Percentiles rank a stretch among this genome's conserved stretches.
These are phyloP conservation scores for Corydoras sp. DNA, from an alignment of 2,113 vertebrate species.

Conservation along the genomic window DNA sequence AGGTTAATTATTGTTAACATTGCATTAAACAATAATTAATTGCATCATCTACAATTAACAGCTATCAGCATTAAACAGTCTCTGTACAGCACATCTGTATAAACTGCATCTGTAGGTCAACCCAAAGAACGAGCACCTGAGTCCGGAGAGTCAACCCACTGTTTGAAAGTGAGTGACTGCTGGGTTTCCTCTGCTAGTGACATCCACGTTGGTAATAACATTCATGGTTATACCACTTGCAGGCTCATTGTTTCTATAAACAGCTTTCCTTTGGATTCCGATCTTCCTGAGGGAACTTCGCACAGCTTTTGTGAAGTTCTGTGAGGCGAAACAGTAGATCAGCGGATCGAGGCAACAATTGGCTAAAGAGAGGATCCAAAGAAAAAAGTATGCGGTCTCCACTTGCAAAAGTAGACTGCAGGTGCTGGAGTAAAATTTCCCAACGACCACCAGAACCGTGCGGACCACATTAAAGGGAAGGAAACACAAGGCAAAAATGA, in stretches of 20 bases:
- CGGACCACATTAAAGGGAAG: constrained; percentile 48
- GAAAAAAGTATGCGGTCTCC: constrained; percentile 44
- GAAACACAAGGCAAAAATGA: constrained; percentile 53
- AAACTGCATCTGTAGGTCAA: no score
- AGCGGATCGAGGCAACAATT: constrained; percentile 55
- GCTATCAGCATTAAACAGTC: no score
- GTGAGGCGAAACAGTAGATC: constrained; percentile 42
- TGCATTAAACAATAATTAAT: no score
- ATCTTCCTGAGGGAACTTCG: constrained; percentile 35
- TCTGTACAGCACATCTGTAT: no score
- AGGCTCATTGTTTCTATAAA: not conserved
- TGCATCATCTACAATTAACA: no score
- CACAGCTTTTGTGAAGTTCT: constrained; percentile 42
- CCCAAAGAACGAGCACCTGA: no score
- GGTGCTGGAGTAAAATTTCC: constrained; percentile 3
- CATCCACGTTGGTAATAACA: not conserved
- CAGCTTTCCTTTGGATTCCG: constrained; percentile 10
- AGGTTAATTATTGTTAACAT: no score
- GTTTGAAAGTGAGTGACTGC: no score
- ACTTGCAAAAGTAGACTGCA: constrained; percentile 28
- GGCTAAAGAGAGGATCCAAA: constrained; percentile 44
- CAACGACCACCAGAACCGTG: constrained; percentile 29
- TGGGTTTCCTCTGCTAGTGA: no score
- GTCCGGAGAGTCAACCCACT: no score
- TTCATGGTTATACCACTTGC: constrained; percentile 1